Evolutionary conservation across 2,797 vertebrate species (phyloP).

Genomic region (Platalea minor): DNA sequence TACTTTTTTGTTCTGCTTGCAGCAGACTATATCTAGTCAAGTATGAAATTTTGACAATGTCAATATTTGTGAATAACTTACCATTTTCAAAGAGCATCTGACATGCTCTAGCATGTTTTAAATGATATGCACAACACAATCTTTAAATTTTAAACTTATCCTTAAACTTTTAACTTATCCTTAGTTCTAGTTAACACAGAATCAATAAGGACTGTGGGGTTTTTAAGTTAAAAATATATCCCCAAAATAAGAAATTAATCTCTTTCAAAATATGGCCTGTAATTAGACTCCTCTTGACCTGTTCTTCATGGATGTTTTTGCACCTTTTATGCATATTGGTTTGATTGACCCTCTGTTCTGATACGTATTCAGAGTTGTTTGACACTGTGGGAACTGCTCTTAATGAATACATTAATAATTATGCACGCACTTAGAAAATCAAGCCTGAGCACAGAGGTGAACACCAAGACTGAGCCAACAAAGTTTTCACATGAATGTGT

Average conservation of each 20-base stretch:
- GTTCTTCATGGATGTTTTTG: neutral
- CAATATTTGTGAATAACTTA: neutral
- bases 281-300: neutral
- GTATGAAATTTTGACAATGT: neutral
- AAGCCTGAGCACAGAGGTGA: neutral
- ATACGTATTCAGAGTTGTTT: neutral
- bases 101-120: neutral
- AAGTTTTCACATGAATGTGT: neutral
- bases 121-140: neutral
- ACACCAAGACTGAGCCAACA: neutral
- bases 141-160: neutral
- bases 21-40: neutral
- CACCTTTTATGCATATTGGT: neutral
- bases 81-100: neutral
- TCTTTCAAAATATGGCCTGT: neutral
- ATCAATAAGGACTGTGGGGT: neutral
- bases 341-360: neutral
- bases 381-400: neutral
- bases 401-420: slow-evolving; percentile 15
- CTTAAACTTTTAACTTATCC: neutral
- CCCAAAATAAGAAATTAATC: neutral
- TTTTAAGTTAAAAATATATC: neutral
- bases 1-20: neutral
- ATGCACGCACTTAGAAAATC: neutral
- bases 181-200: neutral